Evolutionary conservation across 2,888 invertebrate species (phyloP), one percentile per base, ranked within the genome.

Genomic region (Philereme transversata): DNA sequence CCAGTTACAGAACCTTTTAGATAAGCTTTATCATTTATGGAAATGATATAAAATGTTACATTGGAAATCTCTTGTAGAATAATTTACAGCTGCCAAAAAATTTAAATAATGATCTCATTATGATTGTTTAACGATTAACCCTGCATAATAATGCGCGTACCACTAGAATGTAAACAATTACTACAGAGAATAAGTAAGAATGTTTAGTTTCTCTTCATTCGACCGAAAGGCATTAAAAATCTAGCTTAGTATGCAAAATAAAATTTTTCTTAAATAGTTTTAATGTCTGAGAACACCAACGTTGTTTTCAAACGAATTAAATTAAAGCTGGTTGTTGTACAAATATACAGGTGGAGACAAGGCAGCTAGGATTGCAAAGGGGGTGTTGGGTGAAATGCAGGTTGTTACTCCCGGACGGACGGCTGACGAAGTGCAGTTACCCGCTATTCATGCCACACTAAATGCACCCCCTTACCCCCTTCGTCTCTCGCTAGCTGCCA

Each of bases 381-480:
- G 80, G 75, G 76, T 75, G 73, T 74, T 70, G 79, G 79, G 79
- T 75, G 82, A 75, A 77, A 74, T 77, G 81, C 85, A 87, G 88
- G 87, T 86, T 88, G 87, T 86, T 87, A 84, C 88, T 86, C 88
- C 87, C 88, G 84, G 84, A 84, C 84, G 81, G 84, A 84, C 86
- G 86, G 79, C 83, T 90, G 90, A 89, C 90, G 88, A 87, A 89
- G 89, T 90, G 89, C 89, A 90, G 87, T 88, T 88, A 87, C 88
- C 84, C 87, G 86, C 84, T 87, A 88, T 72, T 88, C 89, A 87
- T 83, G 83, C 82, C 79, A 79, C 86, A 85, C 88, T 88, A 87
- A 88, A 87, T 84, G 86, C 86, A 82, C 80, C 86, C 85, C 82
- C 73, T 76, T 75, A 64, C 78, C 74, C 76, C 76, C 77, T 77